These are phyloP conservation scores for Desmodus rotundus DNA, from an alignment of 2,113 vertebrate species.

Conservation along the genomic window DNA sequence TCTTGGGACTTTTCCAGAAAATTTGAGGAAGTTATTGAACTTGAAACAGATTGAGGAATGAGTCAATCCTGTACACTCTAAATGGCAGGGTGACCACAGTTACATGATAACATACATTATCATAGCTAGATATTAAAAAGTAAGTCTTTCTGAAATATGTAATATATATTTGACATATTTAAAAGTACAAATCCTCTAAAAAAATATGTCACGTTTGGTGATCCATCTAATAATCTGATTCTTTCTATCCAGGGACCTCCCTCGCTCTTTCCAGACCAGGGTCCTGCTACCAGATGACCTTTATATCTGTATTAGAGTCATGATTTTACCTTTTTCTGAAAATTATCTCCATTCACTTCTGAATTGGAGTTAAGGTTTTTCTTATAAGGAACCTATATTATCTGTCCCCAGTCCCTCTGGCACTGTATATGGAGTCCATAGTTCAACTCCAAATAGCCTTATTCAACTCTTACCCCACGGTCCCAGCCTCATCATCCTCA, in stretches of 20 bases:
- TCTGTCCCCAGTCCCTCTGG: background rate
- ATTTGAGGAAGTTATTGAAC: slow-evolving; percentile 25
- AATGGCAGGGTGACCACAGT: slow-evolving; percentile 16
- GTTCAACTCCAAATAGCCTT: background rate
- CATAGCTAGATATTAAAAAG: slow-evolving; percentile 33
- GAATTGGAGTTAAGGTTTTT: background rate
- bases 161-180: background rate
- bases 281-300: background rate
- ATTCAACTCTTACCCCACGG: background rate
- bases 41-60: slow-evolving; percentile 34
- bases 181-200: background rate
- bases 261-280: background rate
- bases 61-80: background rate
- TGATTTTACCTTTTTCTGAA: background rate
- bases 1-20: slow-evolving; percentile 40
- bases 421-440: background rate
- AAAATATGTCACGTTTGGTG: background rate
- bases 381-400: background rate
- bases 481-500: background rate
- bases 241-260: background rate
- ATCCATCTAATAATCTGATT: background rate
- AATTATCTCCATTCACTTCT: background rate
- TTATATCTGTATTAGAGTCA: background rate
- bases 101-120: background rate
- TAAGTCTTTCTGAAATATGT: background rate